These are phyloP conservation scores for Elaeidobius kamerunicus DNA, from an alignment of 2,888 invertebrate species.

Conservation along the genomic window DNA sequence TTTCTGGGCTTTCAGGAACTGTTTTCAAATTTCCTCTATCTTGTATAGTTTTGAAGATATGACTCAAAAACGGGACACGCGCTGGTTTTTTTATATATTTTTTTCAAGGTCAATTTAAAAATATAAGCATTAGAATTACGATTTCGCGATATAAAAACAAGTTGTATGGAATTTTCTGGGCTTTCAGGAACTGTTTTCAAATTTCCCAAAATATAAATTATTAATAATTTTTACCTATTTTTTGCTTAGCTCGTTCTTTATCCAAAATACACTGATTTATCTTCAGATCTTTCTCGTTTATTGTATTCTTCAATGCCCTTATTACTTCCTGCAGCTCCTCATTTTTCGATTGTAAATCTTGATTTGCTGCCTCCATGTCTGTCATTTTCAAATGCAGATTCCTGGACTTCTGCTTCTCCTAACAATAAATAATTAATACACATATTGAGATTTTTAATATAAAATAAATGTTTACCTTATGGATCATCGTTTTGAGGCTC, in stretches of 20 bases:
- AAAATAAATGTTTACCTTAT: conserved; percentile 46
- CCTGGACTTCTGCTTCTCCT: conserved; percentile 61
- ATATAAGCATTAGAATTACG: too few relatives aligned
- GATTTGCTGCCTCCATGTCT: conserved; percentile 62
- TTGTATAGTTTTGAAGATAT: too few relatives aligned
- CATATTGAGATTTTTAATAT: background rate
- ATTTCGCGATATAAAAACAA: conserved; percentile 4
- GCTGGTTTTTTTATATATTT: too few relatives aligned
- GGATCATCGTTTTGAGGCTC: conserved; percentile 61
- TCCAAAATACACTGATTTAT: conserved; percentile 63
- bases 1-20: too few relatives aligned
- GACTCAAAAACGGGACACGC: too few relatives aligned
- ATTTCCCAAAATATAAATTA: too few relatives aligned
- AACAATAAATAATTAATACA: conserved; percentile 1
- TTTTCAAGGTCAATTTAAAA: too few relatives aligned
- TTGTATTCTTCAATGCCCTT: conserved; percentile 37
- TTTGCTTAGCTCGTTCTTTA: conserved; percentile 64
- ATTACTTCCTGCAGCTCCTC: conserved; percentile 56
- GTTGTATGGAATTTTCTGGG: too few relatives aligned
- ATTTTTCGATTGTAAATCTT: conserved; percentile 60
- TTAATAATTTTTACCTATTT: conserved; percentile 38
- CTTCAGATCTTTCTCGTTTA: conserved; percentile 63
- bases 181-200: too few relatives aligned
- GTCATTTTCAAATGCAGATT: conserved; percentile 66
- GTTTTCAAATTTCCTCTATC: too few relatives aligned